Conservation (phyloP, 1,140 invertebrate genomes). For the Drosophila leontia region DNA sequence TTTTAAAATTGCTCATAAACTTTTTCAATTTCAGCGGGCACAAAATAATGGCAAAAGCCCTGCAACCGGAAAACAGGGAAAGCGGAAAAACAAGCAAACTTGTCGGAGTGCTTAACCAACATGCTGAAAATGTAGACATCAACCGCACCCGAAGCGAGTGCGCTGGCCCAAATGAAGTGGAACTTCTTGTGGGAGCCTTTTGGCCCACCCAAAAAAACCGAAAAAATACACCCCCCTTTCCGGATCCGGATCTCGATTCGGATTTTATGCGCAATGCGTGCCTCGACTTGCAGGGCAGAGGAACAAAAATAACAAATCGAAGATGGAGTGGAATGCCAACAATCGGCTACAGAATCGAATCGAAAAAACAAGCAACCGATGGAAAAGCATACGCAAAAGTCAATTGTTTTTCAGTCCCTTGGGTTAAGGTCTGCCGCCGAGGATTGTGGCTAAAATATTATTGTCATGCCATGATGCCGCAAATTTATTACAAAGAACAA, state of each 20-base stretch:
- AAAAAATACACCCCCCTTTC: not conserved
- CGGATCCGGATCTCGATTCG: conserved; percentile 6
- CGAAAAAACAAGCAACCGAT: conserved; percentile 23
- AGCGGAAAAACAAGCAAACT: conserved; percentile 50
- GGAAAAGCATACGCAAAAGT: conserved; percentile 42
- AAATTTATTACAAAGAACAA: conserved; percentile 20
- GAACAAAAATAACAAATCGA: conserved; percentile 62
- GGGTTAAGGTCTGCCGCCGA: conserved; percentile 10
- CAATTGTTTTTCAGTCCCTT: conserved; percentile 63
- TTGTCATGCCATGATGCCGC: conserved; percentile 45
- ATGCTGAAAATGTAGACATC: conserved; percentile 59
- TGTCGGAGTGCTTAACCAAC: conserved; percentile 54
- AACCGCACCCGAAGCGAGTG: conserved; percentile 42
- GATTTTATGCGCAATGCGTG: conserved; percentile 79
- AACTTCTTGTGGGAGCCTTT: conserved; percentile 26
- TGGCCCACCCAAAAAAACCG: not conserved
- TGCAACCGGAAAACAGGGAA: conserved; percentile 27
- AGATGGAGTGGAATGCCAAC: conserved; percentile 60
- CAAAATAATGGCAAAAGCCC: conserved; percentile 36
- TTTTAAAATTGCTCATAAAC: conserved; percentile 64
- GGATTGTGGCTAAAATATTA: conserved; percentile 38
- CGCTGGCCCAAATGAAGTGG: conserved; percentile 47
- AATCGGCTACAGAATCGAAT: conserved; percentile 33
- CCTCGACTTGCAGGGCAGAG: conserved; percentile 64
- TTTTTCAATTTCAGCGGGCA: conserved; percentile 70